Conservation (phyloP, 2,888 invertebrate species). For the Thera obeliscata region DNA sequence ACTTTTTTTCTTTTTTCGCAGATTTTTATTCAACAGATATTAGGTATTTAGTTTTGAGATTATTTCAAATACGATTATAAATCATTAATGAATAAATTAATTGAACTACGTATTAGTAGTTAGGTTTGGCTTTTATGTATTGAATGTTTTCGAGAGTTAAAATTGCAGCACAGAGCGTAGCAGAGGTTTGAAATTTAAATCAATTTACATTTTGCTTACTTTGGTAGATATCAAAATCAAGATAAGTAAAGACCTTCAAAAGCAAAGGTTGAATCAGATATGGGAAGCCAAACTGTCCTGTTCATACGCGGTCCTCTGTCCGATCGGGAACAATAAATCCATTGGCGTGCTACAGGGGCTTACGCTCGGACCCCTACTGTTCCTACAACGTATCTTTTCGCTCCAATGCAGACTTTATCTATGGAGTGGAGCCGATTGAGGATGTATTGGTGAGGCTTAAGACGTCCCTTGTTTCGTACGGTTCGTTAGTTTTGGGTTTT, state of each 20-base stretch:
- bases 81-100: too few relatives aligned
- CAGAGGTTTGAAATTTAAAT: too few relatives aligned
- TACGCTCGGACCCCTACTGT: slow-evolving; percentile 28
- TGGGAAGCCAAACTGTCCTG: slow-evolving; percentile 19
- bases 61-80: too few relatives aligned
- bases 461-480: slow-evolving; percentile 47
- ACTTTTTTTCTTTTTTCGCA: too few relatives aligned
- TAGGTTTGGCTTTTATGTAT: too few relatives aligned
- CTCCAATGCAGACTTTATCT: slow-evolving; percentile 63
- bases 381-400: slow-evolving; percentile 66
- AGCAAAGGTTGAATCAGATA: slow-evolving; percentile 8
- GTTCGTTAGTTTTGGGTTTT: slow-evolving; percentile 49
- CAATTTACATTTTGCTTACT: too few relatives aligned
- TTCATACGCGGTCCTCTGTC: slow-evolving; percentile 26
- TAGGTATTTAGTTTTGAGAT: too few relatives aligned
- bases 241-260: background rate
- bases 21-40: too few relatives aligned
- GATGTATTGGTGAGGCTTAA: slow-evolving; percentile 52
- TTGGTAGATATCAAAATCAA: too few relatives aligned
- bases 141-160: too few relatives aligned
- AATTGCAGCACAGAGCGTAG: too few relatives aligned
- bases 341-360: slow-evolving; percentile 34
- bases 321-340: slow-evolving; percentile 31
- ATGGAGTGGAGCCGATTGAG: slow-evolving; percentile 51
- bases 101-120: too few relatives aligned